Evolutionary conservation across 92 coral and sea anemone species (phyloP).

Genomic region (Parazoanthus atlanticus): DNA sequence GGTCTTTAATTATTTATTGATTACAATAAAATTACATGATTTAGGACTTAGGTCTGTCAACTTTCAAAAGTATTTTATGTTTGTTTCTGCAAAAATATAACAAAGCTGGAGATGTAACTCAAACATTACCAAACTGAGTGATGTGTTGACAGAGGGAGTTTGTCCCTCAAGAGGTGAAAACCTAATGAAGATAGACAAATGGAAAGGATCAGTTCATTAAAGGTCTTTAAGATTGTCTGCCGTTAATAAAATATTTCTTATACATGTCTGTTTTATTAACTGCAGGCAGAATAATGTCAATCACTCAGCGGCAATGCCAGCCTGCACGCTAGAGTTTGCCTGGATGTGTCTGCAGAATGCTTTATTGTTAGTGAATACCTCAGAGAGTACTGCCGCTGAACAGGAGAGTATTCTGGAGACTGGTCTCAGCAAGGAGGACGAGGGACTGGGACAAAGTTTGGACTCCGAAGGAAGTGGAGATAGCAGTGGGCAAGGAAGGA

Average conservation of each 20-base stretch:
- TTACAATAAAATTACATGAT: too few relatives aligned
- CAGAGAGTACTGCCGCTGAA: slow-evolving; percentile 49
- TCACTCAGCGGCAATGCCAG: slow-evolving; percentile 99
- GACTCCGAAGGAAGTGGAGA: slow-evolving; percentile 66
- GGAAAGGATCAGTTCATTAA: too few relatives aligned
- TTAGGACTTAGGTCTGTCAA: too few relatives aligned
- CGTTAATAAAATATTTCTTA: too few relatives aligned
- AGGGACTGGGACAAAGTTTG: slow-evolving; percentile 57
- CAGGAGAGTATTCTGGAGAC: slow-evolving; percentile 61
- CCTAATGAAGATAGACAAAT: background rate
- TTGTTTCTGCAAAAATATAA: too few relatives aligned
- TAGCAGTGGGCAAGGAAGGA: slow-evolving; percentile 64
- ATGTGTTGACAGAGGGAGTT: background rate
- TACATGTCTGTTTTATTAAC: background rate
- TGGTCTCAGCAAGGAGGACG: slow-evolving; percentile 62
- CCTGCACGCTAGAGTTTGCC: slow-evolving; percentile 93
- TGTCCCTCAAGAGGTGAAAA: too few relatives aligned
- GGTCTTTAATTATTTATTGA: too few relatives aligned
- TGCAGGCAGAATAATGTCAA: slow-evolving; percentile 62
- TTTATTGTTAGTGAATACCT: slow-evolving; percentile 73
- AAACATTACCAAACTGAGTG: too few relatives aligned
- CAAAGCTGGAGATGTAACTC: too few relatives aligned
- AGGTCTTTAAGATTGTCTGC: background rate
- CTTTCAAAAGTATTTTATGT: too few relatives aligned
- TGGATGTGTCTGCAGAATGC: slow-evolving; percentile 96